phyloP scores from a whole-genome alignment of 2,888 invertebrate genomes.

The Ypsolopha scabrella region DNA sequence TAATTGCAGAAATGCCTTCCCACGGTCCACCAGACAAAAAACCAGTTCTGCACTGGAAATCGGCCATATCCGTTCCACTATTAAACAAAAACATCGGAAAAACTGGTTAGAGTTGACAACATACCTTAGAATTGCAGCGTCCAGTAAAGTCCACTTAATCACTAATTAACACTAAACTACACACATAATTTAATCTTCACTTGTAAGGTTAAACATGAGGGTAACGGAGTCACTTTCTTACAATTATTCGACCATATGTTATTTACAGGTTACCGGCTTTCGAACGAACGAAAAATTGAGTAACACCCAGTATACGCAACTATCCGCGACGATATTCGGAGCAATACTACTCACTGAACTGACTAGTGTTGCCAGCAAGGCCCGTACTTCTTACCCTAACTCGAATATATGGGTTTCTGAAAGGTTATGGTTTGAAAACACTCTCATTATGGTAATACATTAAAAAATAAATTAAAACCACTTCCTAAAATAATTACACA shows the following conservation, averaged over 20 bases:
- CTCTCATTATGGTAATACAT: too few species aligned
- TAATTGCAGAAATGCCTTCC: constrained; percentile 37
- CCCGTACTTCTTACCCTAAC: too few species aligned
- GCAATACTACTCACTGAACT: constrained; percentile 42
- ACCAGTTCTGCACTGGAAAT: constrained; percentile 54
- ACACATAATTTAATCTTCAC: constrained; percentile 9
- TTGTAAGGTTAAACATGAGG: too few species aligned
- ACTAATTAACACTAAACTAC: constrained; percentile 12
- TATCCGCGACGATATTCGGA: constrained; percentile 17
- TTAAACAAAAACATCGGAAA: constrained; percentile 34
- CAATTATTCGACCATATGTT: constrained; percentile 25
- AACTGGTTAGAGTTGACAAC: constrained; percentile 19
- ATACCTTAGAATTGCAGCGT: constrained; percentile 30
- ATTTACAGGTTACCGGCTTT: constrained; percentile 24
- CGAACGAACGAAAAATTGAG: constrained; percentile 8
- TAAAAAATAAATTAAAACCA: too few species aligned
- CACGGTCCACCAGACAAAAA: constrained; percentile 58
- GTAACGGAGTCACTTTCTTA: constrained; percentile 13
- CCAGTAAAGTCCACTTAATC: neutral
- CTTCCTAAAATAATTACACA: too few species aligned
- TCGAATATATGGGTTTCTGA: too few species aligned
- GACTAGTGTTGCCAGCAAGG: constrained; percentile 27
- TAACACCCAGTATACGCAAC: constrained; percentile 12
- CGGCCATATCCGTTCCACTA: constrained; percentile 38
- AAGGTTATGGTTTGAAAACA: too few species aligned